Conservation (phyloP, 1,140 invertebrate genomes). For the Papilio machaon region DNA sequence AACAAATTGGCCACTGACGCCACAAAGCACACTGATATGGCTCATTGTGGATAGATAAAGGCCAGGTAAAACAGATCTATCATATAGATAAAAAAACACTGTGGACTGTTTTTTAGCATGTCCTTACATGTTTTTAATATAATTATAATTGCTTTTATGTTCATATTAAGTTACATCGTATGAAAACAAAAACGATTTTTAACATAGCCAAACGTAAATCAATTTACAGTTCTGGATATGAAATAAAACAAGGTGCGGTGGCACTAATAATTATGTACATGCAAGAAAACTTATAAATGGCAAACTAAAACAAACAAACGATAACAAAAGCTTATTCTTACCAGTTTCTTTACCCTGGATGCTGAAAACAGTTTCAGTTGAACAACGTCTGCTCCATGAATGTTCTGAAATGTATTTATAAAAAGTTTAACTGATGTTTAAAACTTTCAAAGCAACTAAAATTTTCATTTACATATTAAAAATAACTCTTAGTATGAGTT, state of each 20-base stretch:
- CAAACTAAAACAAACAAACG: neutral
- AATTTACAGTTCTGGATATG: too few species aligned
- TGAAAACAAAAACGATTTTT: too few species aligned
- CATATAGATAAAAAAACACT: neutral
- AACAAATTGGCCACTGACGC: neutral
- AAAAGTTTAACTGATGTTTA: neutral
- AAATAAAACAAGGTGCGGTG: too few species aligned
- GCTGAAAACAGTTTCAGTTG: conserved; percentile 71
- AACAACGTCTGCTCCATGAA: conserved; percentile 66
- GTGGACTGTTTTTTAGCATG: neutral
- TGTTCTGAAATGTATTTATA: conserved; percentile 50
- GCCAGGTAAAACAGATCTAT: neutral
- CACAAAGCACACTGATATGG: neutral
- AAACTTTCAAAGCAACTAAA: neutral
- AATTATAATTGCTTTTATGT: neutral
- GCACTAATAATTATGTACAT: neutral
- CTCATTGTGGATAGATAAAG: neutral
- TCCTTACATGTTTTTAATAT: neutral
- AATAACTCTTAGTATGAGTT: too few species aligned
- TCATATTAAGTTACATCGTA: too few species aligned
- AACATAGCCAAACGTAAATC: too few species aligned
- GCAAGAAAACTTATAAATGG: neutral
- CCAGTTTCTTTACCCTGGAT: conserved; percentile 78
- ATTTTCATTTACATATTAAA: too few species aligned
- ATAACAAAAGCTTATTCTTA: conserved; percentile 45